Evolutionary conservation across 2,797 vertebrate species (phyloP).

Genomic region (Melanotaenia nigrans): DNA sequence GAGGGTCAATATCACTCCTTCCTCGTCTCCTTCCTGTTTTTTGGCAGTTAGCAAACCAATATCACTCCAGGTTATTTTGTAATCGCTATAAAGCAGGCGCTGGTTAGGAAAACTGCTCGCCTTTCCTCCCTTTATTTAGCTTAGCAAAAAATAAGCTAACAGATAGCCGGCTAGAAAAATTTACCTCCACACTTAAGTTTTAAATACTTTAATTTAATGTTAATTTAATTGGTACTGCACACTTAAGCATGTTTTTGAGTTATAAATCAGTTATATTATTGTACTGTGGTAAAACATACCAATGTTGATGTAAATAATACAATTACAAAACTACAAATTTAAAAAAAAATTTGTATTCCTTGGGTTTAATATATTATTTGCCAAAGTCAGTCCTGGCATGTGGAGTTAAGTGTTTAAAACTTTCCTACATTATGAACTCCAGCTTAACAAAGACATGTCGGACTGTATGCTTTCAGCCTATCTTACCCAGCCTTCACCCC

Average conservation of each 20-base stretch:
- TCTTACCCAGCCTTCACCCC: neutral
- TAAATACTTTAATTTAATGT: neutral
- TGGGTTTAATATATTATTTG: neutral
- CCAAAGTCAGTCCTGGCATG: neutral
- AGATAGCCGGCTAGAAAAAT: neutral
- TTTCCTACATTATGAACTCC: neutral
- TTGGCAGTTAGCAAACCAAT: neutral
- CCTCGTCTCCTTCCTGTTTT: neutral
- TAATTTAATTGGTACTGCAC: rapidly evolving
- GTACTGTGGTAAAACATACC: neutral
- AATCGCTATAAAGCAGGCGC: neutral
- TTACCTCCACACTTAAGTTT: neutral
- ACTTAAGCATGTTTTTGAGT: neutral
- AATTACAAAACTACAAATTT: neutral
- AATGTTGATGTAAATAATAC: neutral
- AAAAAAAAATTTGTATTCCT: neutral
- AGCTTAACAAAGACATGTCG: neutral
- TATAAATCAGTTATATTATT: neutral
- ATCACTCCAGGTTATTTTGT: neutral
- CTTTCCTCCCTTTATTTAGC: neutral
- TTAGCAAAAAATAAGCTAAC: neutral
- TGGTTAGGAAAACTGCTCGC: neutral
- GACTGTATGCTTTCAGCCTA: neutral
- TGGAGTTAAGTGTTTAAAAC: neutral
- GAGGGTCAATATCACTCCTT: neutral